Base-by-base conservation (phyloP, 1,140 invertebrate genomes). In the Drosophila lini region DNA sequence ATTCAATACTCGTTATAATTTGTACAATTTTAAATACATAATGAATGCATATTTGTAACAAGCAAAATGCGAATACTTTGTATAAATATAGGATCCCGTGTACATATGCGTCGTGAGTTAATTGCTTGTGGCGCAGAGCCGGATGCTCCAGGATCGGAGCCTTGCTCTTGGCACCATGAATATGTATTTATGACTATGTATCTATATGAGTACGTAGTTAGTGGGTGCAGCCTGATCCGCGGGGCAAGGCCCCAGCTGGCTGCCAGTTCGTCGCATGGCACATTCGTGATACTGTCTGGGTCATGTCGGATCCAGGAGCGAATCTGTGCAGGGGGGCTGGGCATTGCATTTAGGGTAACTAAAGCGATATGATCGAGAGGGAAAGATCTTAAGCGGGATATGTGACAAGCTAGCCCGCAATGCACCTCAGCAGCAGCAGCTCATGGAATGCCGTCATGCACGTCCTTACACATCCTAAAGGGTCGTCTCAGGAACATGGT, bases 41-140 rank as follows among this genome's bases (percentile, higher is more conserved):
- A 74, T 57, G 65, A 78, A 62, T 79, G 81, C 67, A 63, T 79
- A 88, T 89, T 53, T 79, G 88, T 89, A 89, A 89, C 84, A 89
- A 89, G 84, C 84, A 84, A 81, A 89, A 80, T 89, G 77, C 84
- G 84, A 80, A 88, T 88, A 86, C 61, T 59, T 86, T 86, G 65
- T 86, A 86, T 88, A 88, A 86, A 86, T 86, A 86, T 86, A 86
- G 83, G 83, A 88, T 88, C 67, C 63, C 64, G 45, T 68, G 50
- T 74, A 36, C 34, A 53, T 22, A 74, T 47, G 75, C 52, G 53
- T 78, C 41, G 42, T 78, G 76, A 79, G 48, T 78, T 71, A 78
- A 68, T 75, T 80, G 77, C 69, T 68, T 78, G 61, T 74, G 80
- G 73, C 41, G 63, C 74, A 70, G 28, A 68, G 34, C 15, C 50